Evolutionary conservation across 2,797 vertebrate genomes (phyloP).

Genomic region (Graptemys geographica): DNA sequence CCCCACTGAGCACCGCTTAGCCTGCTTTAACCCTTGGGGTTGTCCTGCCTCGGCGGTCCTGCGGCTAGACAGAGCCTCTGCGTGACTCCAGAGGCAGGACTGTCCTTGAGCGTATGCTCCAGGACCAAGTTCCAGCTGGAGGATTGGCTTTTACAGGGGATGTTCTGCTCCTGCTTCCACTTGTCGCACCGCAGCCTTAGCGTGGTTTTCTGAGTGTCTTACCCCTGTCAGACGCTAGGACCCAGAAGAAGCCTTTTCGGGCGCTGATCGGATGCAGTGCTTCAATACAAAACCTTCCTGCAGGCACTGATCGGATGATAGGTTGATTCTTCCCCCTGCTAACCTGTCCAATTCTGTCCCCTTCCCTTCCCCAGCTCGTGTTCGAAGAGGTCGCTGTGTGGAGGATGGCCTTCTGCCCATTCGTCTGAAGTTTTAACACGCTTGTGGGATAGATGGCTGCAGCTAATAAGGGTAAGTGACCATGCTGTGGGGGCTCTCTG

Average conservation of each 20-base stretch:
- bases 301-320: neutral
- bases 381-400: neutral
- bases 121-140: too few relatives aligned
- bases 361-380: neutral
- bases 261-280: neutral
- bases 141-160: neutral
- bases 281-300: neutral
- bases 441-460: conserved; percentile 72
- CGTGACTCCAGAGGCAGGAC: neutral
- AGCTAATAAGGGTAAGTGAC: conserved; percentile 72
- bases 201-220: neutral
- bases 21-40: neutral
- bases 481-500: neutral
- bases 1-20: too few relatives aligned
- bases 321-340: neutral
- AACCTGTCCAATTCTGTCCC: neutral
- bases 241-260: neutral
- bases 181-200: neutral
- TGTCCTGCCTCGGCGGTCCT: neutral
- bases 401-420: neutral
- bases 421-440: neutral
- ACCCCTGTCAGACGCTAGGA: neutral
- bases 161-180: too few relatives aligned
- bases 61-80: rapidly evolving
- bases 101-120: rapidly evolving